Evolutionary conservation across 1,140 invertebrate genomes (phyloP), one percentile per base, ranked within the genome.

Genomic region (Drosophila sp.): DNA sequence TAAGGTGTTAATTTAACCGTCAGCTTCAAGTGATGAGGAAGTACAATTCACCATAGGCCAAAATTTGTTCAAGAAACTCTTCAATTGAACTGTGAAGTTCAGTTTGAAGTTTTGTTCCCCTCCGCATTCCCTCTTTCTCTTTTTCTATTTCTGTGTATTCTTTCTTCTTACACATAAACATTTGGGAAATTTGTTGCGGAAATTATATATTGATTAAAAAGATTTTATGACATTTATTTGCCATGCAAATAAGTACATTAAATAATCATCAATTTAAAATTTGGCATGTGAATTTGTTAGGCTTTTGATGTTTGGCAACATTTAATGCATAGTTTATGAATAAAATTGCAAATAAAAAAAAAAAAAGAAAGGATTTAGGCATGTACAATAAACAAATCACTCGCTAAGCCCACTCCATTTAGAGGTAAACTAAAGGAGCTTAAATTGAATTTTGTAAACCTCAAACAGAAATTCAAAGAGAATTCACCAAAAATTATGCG

Each of bases 1-100:
- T 76, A 75, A 87, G 84, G 84, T 89, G 84, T 89, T 83, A 89
- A 84, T 87, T 83, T 80, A 57, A 56, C 32, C 57, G 55, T 50
- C 30, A 60, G 25, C 1, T 50, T 60, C 6, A 58, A 58, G 56
- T 58, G 56, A 35, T 58, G 56, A 58, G 56, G 56, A 58, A 58
- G 56, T 58, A 11, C 44, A 50, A 50, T 50, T 50, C 23, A 7
- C 44, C 32, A 35, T 58, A 35, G 55, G 55, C 55, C n/a, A 27
- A 50, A 50, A 27, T 50, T 50, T 27, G 4, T 50, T 50, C 2
- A 50, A 50, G 44, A 27, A 8, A 2, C 44, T 50, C 44, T 50
- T 50, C 44, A 50, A 27, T 27, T 50, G 25, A 50, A 25, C 23
- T 50, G 7, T 50, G 25, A 50, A 50, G 44, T 47, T 47, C 44